A percentile compares a stretch with the other conserved stretches of the same genome.
These are phyloP conservation scores for Drosophila setifemur DNA, from an alignment of 1,140 invertebrate species.

Conservation along the genomic window DNA sequence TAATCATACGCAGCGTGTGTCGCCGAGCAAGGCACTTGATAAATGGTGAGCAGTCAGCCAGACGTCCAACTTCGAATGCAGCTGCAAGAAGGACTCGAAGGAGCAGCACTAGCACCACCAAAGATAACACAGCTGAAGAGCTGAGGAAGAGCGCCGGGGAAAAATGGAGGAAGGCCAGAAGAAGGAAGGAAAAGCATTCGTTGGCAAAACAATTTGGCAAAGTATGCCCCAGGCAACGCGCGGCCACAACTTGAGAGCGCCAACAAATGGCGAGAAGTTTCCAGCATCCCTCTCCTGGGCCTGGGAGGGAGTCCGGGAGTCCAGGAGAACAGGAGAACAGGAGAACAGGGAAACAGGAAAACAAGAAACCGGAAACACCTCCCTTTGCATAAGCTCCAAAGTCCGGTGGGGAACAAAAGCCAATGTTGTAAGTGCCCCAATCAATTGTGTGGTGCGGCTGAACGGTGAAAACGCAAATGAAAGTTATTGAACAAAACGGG, in stretches of 20 bases:
- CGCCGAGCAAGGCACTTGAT: slow-evolving; percentile 36
- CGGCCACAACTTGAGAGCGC: slow-evolving; percentile 19
- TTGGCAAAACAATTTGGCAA: slow-evolving; percentile 49
- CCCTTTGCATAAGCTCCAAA: slow-evolving; percentile 4
- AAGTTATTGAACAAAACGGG: not conserved
- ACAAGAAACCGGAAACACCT: not conserved
- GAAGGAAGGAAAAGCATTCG: slow-evolving; percentile 8
- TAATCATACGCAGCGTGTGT: slow-evolving; percentile 58
- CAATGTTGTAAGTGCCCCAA: slow-evolving; percentile 13
- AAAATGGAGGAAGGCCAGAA: not conserved
- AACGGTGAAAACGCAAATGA: not conserved
- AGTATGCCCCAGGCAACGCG: slow-evolving; percentile 23
- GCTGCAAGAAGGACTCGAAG: slow-evolving; percentile 6
- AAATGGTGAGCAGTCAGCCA: slow-evolving; percentile 50
- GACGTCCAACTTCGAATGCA: slow-evolving; percentile 10
- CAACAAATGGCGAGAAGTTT: slow-evolving; percentile 14
- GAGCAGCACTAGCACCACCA: not conserved
- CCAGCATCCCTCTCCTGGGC: too few species aligned
- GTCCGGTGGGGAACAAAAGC: slow-evolving; percentile 7
- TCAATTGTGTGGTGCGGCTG: not conserved
- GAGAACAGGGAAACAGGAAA: not conserved
- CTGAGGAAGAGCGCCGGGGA: not conserved
- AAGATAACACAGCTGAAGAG: not conserved
- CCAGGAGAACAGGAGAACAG: not conserved
- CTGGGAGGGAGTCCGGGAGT: too few species aligned